Base-by-base conservation (phyloP, 2,797 vertebrate genomes). In the Steatocranus sp. region DNA sequence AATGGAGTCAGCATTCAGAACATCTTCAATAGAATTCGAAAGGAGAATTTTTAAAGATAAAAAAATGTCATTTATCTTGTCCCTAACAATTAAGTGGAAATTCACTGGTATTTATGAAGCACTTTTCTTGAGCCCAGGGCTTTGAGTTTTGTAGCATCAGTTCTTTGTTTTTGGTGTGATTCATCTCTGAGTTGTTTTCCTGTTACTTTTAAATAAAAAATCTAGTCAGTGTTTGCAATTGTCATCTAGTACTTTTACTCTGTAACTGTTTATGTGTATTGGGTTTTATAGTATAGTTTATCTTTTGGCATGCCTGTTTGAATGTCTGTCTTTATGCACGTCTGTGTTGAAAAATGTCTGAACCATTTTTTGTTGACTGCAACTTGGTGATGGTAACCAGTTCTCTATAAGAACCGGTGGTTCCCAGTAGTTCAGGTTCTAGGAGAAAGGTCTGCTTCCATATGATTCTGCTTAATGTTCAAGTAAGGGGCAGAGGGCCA, bases 381-480 rank as follows among this genome's bases (percentile, higher is more conserved):
- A 61, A 34, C 32, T 17, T 11, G 27, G 3, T 1, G 8, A 56
- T 32, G 54, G 0, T 34, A 61, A n/a, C 54, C 27, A 6, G 54
- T 3, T 58, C 17, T 32, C 15, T 7, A 58, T 18, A 58, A 11
- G 0, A 58, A 58, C 17, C 0, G 4, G 0, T n/a, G 17, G 30
- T 61, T 61, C 56, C 30, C 17, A n/a, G 56, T n/a, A 34, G 30
- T 61, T 61, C 30, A 3, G 32, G 32, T 63, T 20, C 32, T 20
- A 38, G 17, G 10, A 61, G 34, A 17, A 1, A 61, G 30, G 0
- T 61, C 30, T 61, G 30, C 56, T n/a, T 61, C 4, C 30, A 34
- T 61, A 34, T 34, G 56, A 61, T 34, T 61, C 10, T 61, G 56
- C n/a, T 34, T 61, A 34, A 34, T 34, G 56, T n/a, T 34, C 10